phyloP scores from a whole-genome alignment of 2,888 invertebrate genomes.

The Oxytorus armatus region DNA sequence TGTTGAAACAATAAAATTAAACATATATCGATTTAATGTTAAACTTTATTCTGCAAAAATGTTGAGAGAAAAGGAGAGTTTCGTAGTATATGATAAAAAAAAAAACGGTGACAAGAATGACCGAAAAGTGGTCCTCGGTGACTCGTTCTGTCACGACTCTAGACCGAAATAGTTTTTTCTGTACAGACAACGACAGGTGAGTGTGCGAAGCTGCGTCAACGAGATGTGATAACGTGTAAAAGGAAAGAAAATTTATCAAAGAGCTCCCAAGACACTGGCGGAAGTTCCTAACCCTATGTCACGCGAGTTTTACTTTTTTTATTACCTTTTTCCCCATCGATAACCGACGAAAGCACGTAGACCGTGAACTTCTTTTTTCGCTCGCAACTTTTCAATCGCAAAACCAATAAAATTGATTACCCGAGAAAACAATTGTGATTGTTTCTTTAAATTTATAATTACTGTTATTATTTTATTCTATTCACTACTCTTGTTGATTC shows the following conservation, averaged over 20 bases:
- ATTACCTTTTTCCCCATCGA: neutral
- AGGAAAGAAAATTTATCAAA: slow-evolving; percentile 69
- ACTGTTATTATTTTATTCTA: neutral
- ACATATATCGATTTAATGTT: too few relatives aligned
- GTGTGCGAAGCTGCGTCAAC: slow-evolving; percentile 1
- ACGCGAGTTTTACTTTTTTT: slow-evolving; percentile 3
- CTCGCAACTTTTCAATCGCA: neutral
- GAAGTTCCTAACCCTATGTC: neutral
- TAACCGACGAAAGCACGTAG: slow-evolving; percentile 86
- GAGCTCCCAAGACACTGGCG: slow-evolving; percentile 35
- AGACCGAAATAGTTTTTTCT: slow-evolving; percentile 70
- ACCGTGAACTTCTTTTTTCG: slow-evolving; percentile 84
- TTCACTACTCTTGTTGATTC: too few relatives aligned
- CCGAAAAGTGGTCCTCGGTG: slow-evolving; percentile 49
- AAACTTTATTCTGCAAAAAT: neutral
- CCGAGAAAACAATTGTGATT: neutral
- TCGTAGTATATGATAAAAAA: slow-evolving; percentile 1
- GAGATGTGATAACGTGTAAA: slow-evolving; percentile 56
- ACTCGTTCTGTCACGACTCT: slow-evolving; percentile 41
- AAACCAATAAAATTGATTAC: neutral
- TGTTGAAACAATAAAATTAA: too few relatives aligned
- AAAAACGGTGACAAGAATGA: slow-evolving; percentile 6
- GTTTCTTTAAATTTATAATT: neutral
- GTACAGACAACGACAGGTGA: slow-evolving; percentile 58
- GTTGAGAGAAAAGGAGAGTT: neutral